A percentile compares a stretch with the other conserved stretches of the same genome.
These are phyloP conservation scores for Poecile atricapillus DNA, from an alignment of 2,113 vertebrate species.

Conservation along the genomic window DNA sequence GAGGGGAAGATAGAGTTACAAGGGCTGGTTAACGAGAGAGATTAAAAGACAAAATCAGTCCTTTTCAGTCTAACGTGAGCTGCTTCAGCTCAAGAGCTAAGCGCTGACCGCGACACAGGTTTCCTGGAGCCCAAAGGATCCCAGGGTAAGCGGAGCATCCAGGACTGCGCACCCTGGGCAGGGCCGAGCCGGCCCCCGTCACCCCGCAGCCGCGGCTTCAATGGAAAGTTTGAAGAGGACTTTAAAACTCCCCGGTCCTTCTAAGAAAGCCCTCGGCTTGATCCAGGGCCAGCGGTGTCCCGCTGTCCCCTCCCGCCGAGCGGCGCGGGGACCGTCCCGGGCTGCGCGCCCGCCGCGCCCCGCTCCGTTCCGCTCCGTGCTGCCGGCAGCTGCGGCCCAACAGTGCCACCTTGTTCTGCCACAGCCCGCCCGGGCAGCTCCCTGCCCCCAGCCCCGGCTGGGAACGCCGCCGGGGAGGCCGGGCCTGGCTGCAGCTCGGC, in stretches of 20 bases:
- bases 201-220: neutral
- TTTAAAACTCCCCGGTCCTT: neutral
- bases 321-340: neutral
- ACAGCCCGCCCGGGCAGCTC: neutral
- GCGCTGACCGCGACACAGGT: neutral
- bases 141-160: neutral
- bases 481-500: neutral
- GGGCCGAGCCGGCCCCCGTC: neutral
- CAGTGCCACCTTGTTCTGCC: conserved; percentile 2
- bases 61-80: neutral
- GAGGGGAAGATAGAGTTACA: conserved; percentile 62
- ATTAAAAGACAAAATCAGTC: neutral
- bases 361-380: neutral
- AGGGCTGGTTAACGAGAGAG: conserved; percentile 53
- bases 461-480: neutral
- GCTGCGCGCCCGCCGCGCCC: neutral
- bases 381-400: conserved; percentile 15
- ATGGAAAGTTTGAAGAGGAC: neutral
- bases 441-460: neutral
- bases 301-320: neutral
- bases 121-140: neutral
- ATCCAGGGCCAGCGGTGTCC: neutral
- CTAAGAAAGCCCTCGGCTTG: neutral
- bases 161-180: neutral
- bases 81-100: neutral